Evolutionary conservation across 2,888 invertebrate genomes (phyloP).

Genomic region (Troides oblongomaculatus): DNA sequence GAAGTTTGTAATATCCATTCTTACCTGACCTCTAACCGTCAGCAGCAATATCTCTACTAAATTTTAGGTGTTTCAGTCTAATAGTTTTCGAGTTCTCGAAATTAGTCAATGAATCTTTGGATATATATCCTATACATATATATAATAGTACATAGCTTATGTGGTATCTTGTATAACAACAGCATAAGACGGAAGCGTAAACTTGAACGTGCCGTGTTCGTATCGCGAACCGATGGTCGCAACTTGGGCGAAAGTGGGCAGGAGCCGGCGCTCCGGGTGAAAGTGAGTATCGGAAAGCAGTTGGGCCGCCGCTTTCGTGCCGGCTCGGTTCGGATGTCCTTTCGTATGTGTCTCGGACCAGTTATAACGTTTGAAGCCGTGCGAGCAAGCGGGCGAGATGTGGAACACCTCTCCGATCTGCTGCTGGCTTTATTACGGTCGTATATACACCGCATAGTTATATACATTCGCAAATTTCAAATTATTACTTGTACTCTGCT

Average conservation of each 20-base stretch:
- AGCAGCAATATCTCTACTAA: too few species aligned
- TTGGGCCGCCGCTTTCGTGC: slow-evolving; percentile 21
- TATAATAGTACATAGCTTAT: too few species aligned
- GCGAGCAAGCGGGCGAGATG: not conserved
- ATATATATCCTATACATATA: too few species aligned
- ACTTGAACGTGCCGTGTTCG: slow-evolving; percentile 10
- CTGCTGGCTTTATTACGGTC: not conserved
- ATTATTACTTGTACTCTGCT: too few species aligned
- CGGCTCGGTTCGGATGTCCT: slow-evolving; percentile 21
- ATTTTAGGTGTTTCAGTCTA: too few species aligned
- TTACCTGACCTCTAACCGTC: too few species aligned
- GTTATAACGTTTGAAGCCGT: slow-evolving; percentile 4
- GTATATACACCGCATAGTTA: not conserved
- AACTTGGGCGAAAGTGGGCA: slow-evolving; percentile 36
- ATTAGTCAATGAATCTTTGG: too few species aligned
- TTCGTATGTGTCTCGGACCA: slow-evolving; percentile 17
- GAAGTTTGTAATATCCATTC: too few species aligned
- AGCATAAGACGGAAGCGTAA: slow-evolving; percentile 4
- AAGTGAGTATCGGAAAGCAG: slow-evolving; percentile 28
- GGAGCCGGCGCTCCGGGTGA: slow-evolving; percentile 39
- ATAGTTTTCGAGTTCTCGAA: too few species aligned
- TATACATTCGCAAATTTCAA: too few species aligned
- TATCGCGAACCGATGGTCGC: slow-evolving; percentile 1
- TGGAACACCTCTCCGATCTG: slow-evolving; percentile 22
- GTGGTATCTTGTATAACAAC: too few species aligned